Conservation (phyloP, 2,113 vertebrate genomes). For the Prolemur simus region DNA sequence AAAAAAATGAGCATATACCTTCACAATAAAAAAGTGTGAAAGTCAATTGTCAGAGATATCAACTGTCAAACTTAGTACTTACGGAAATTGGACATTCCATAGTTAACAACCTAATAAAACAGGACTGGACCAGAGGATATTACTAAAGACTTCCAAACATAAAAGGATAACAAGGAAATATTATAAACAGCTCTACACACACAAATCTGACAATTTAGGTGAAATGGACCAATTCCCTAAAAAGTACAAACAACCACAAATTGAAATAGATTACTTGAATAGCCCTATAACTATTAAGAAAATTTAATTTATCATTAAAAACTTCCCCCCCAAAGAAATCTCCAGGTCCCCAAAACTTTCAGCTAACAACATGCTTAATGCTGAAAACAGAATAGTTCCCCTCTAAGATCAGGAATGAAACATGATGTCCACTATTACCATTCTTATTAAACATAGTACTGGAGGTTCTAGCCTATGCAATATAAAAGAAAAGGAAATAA, state of each 20-base stretch:
- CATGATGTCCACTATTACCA: neutral
- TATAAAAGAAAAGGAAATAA: neutral
- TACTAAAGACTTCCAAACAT: neutral
- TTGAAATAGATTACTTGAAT: neutral
- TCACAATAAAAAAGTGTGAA: too few species aligned
- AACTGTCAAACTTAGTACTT: too few species aligned
- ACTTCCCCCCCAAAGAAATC: neutral
- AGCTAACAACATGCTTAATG: neutral
- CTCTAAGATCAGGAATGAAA: neutral
- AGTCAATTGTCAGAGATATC: too few species aligned
- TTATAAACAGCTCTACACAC: neutral
- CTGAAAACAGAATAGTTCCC: neutral
- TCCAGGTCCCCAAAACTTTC: neutral
- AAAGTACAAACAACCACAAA: neutral
- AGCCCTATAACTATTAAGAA: neutral
- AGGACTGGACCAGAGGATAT: neutral
- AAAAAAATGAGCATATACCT: too few species aligned
- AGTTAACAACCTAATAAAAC: neutral
- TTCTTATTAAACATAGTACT: neutral
- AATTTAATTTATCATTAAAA: constrained; percentile 1
- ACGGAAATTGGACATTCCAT: neutral
- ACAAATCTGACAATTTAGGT: neutral
- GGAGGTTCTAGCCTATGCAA: neutral
- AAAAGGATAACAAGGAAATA: neutral
- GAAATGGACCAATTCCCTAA: neutral